Conservation (phyloP, 2,888 invertebrate genomes). For the Coelopa pilipes region DNA sequence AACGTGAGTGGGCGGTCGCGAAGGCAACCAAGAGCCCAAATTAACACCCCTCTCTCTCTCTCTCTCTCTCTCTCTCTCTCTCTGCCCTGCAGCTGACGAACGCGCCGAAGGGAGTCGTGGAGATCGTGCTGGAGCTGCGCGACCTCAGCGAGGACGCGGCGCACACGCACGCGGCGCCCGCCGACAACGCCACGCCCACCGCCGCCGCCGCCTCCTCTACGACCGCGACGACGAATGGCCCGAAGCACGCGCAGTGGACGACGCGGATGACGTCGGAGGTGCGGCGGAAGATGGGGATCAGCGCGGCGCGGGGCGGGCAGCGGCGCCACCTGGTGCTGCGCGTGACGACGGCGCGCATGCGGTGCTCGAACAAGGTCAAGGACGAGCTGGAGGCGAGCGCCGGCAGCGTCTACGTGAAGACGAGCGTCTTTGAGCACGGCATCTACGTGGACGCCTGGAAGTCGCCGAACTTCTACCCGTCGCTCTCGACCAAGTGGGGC, state of each 20-base stretch:
- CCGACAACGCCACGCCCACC: conserved; percentile 25
- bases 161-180: neutral
- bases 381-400: conserved; percentile 65
- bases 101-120: conserved; percentile 63
- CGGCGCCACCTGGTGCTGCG: conserved; percentile 52
- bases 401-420: conserved; percentile 79
- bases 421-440: conserved; percentile 78
- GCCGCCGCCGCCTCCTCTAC: conserved; percentile 19
- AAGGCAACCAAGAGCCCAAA: too few relatives aligned
- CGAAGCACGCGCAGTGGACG: conserved; percentile 53
- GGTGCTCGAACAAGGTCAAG: conserved; percentile 66
- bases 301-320: conserved; percentile 44
- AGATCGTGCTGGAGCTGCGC: conserved; percentile 61
- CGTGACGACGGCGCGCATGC: conserved; percentile 63
- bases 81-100: conserved; percentile 51
- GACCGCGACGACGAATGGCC: conserved; percentile 32
- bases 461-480: conserved; percentile 78
- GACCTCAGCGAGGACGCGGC: conserved; percentile 51
- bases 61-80: conserved; percentile 22
- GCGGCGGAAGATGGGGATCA: conserved; percentile 60
- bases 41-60: conserved; percentile 18
- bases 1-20: conserved; percentile 41
- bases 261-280: conserved; percentile 60
- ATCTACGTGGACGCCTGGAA: conserved; percentile 74
- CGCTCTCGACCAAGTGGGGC: conserved; percentile 81